A percentile compares a stretch with the other conserved stretches of the same genome.
phyloP scores from a whole-genome alignment of 2,888 invertebrate genomes.

The Cryptops parisi region DNA sequence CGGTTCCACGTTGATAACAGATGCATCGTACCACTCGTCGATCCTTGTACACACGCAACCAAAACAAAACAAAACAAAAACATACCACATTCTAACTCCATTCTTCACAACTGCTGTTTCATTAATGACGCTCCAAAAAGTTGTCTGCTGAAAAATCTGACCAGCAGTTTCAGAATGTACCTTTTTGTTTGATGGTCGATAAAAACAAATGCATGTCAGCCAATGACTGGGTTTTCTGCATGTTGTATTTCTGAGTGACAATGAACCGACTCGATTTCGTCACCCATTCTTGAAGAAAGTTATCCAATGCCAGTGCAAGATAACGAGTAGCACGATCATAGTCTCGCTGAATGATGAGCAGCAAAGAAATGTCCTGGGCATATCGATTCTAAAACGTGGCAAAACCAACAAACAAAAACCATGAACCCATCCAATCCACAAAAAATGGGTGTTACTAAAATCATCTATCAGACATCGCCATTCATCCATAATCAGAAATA shows the following conservation, averaged over 20 bases:
- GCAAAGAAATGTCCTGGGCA: background rate
- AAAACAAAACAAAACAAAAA: background rate
- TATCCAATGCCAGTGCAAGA: background rate
- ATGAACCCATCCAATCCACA: no score
- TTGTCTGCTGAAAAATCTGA: no score
- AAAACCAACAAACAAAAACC: no score
- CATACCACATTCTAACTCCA: background rate
- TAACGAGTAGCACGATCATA: background rate
- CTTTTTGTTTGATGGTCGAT: no score
- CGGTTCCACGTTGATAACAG: background rate
- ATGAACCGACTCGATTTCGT: no score
- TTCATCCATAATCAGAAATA: no score
- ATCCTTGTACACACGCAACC: no score
- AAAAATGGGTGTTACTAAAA: no score
- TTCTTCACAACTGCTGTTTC: background rate
- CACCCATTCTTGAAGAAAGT: background rate
- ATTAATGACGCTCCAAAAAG: background rate
- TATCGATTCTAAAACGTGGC: background rate
- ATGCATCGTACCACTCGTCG: background rate
- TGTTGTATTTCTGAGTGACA: background rate
- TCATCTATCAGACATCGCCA: no score
- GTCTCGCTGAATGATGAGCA: background rate
- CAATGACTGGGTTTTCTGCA: background rate
- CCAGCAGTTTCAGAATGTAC: no score
- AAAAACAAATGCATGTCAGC: slow-evolving; percentile 1